A percentile compares a stretch with the other conserved stretches of the same genome.
phyloP scores from a whole-genome alignment of 2,888 invertebrate species.

The Eupithecia inturbata region DNA sequence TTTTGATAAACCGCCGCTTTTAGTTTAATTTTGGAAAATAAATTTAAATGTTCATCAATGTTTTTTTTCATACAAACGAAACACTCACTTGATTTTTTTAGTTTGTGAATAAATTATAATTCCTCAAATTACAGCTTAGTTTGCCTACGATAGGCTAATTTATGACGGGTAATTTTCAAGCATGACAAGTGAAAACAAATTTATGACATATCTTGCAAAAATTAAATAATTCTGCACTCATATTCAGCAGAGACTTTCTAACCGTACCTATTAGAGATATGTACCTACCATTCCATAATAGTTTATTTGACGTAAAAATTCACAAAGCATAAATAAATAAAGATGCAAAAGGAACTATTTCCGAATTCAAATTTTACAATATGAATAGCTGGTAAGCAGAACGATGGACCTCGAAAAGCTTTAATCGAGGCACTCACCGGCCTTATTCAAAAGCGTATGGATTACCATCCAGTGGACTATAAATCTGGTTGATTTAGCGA shows the following conservation, averaged over 20 bases:
- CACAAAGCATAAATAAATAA: neutral
- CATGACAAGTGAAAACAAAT: neutral
- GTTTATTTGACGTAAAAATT: neutral
- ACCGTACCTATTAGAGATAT: neutral
- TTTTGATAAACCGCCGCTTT: too few species aligned
- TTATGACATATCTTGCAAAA: neutral
- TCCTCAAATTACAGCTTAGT: neutral
- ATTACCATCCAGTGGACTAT: neutral
- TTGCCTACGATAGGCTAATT: neutral
- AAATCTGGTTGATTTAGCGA: neutral
- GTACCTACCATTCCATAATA: neutral
- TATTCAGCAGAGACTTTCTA: neutral
- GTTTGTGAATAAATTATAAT: neutral
- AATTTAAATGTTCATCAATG: too few species aligned
- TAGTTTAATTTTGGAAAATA: too few species aligned
- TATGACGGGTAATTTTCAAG: neutral
- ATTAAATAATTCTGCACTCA: neutral
- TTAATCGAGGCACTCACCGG: neutral
- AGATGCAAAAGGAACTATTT: neutral
- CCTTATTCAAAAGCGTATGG: conserved; percentile 1
- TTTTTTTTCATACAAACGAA: too few species aligned
- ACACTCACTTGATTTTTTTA: too few species aligned
- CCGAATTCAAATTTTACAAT: neutral
- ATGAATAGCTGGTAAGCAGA: neutral
- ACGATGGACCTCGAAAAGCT: neutral